Percentiles rank a stretch among this genome's conserved stretches.
These are phyloP conservation scores for Anthonomus grandis DNA, from an alignment of 1,140 invertebrate genomes.

Conservation along the genomic window DNA sequence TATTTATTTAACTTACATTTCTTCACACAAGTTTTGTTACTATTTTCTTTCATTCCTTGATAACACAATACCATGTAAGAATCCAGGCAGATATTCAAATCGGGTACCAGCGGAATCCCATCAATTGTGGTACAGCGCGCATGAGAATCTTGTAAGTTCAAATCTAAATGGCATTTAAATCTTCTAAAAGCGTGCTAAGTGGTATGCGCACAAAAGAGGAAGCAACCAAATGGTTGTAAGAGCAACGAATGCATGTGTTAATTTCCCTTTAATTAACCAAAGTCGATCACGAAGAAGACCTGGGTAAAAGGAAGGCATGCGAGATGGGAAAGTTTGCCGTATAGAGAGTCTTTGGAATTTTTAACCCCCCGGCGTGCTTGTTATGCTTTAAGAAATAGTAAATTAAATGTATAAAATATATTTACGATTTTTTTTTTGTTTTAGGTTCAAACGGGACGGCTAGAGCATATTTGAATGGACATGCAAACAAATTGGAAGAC, in stretches of 20 bases:
- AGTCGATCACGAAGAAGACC: constrained; percentile 17
- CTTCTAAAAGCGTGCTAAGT: constrained; percentile 19
- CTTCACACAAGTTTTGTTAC: neutral
- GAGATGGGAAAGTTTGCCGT: too few relatives aligned
- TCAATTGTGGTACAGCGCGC: neutral
- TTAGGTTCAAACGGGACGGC: constrained; percentile 43
- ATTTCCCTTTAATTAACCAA: constrained; percentile 19
- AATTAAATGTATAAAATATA: neutral
- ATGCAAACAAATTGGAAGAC: constrained; percentile 47
- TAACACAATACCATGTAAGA: constrained; percentile 2
- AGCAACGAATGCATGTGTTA: constrained; percentile 23
- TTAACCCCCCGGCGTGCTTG: too few relatives aligned
- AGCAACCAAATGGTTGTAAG: constrained; percentile 25
- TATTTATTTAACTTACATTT: neutral
- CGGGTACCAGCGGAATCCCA: constrained; percentile 15
- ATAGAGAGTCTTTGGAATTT: too few relatives aligned
- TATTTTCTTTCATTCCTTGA: neutral
- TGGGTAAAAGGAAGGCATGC: constrained; percentile 3
- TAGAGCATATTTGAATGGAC: constrained; percentile 48
- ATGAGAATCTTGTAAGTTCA: constrained; percentile 17
- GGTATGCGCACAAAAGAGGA: constrained; percentile 25
- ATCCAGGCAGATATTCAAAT: neutral
- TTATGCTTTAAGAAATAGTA: too few relatives aligned
- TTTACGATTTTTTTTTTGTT: constrained; percentile 32
- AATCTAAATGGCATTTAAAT: constrained; percentile 24